Evolutionary conservation across 2,113 vertebrate species (phyloP), one percentile per base, ranked within the genome.

Genomic region (Carettochelys insculpta): DNA sequence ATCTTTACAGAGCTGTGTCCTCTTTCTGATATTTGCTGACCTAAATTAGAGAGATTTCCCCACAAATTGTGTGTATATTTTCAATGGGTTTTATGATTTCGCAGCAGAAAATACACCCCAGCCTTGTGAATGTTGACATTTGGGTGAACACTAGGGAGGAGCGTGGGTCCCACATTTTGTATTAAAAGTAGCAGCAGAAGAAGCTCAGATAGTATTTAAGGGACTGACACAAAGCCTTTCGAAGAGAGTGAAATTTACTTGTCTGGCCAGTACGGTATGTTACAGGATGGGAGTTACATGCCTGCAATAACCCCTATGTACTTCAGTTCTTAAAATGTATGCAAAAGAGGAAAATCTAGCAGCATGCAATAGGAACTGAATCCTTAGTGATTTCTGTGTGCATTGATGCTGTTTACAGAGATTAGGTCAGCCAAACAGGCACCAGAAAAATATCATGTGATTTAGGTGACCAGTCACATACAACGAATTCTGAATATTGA

Each of bases 321-420:
- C 11, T 41, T 38, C 50, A 22, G n/a, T 73, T 43, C 47, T 53
- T 8, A 2, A 50, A 65, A 82, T 71, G 19, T 25, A 31, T 79
- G 89, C 61, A 93, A 80, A 94, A 83, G 61, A 68, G 61, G n/a
- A 38, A 68, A 68, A 68, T 38, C 61, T 65, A n/a, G 47, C 14
- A 5, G 54, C 54, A 56, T 85, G 90, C 75, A 80, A 89, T 92
- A 96, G 94, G 94, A 96, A 97, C 94, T 86, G 20, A 76, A 95
- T 94, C 95, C 92, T 90, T 76, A 81, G 83, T 61, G 90, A 78
- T 47, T 53, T 6, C 89, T 95, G 94, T 90, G 94, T 88, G 78
- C 77, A 71, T 91, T 82, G 51, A 0, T 56, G 52, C 92, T 95
- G 90, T 95, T 95, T 97, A 92, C 92, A 92, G 93, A 79, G 78